Evolutionary conservation across 2,888 invertebrate genomes (phyloP).

Genomic region (Operophtera brumata): DNA sequence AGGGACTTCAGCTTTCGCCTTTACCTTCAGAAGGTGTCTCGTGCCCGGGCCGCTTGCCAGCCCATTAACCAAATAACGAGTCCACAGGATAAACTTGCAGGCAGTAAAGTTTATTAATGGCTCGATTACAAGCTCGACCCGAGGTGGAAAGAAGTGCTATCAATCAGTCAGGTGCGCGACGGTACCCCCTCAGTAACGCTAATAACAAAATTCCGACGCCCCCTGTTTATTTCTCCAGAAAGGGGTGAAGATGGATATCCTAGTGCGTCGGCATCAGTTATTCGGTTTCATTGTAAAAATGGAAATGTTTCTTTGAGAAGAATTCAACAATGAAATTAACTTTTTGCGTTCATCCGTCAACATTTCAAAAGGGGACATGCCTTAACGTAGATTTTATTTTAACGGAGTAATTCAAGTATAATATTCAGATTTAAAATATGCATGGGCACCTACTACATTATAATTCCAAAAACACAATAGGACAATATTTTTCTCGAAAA

Average conservation of each 20-base stretch:
- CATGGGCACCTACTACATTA: no score
- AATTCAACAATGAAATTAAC: conserved; percentile 28
- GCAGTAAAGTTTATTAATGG: conserved; percentile 81
- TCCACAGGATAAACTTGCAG: conserved; percentile 77
- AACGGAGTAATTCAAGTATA: no score
- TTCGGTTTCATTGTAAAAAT: conserved; percentile 47
- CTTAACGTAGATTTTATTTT: no score
- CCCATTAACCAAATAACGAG: conserved; percentile 79
- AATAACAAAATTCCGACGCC: conserved; percentile 80
- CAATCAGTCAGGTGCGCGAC: conserved; percentile 80
- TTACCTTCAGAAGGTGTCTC: conserved; percentile 61
- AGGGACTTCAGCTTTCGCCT: conserved; percentile 45
- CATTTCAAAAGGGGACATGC: no score
- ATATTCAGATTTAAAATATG: no score
- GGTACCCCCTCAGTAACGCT: conserved; percentile 74
- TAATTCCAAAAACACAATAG: no score
- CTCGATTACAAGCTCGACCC: conserved; percentile 81
- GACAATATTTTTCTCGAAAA: no score
- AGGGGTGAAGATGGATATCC: conserved; percentile 78
- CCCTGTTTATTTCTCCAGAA: conserved; percentile 73
- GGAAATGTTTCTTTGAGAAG: conserved; percentile 29
- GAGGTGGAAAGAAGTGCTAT: conserved; percentile 80
- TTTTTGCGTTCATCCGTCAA: conserved; percentile 23
- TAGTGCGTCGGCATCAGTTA: conserved; percentile 55
- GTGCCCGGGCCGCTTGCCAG: conserved; percentile 68